These are phyloP conservation scores for Beris chalybata DNA, from an alignment of 2,888 invertebrate genomes.

Conservation along the genomic window DNA sequence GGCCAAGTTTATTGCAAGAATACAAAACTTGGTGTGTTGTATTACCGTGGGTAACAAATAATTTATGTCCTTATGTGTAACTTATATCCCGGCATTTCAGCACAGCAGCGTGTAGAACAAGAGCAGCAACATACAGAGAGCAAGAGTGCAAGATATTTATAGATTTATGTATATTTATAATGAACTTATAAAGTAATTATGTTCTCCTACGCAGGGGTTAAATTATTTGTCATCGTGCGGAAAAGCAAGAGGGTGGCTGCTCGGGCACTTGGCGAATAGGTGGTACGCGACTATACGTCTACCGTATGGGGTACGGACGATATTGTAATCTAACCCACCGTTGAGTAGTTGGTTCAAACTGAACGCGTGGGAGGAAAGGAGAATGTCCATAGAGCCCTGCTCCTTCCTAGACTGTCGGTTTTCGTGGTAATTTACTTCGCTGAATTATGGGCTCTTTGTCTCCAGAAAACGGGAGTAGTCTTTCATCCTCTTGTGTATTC, in stretches of 20 bases:
- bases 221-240: slow-evolving; percentile 37
- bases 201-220: slow-evolving; percentile 41
- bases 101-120: not conserved
- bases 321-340: slow-evolving; percentile 1
- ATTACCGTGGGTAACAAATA: slow-evolving; percentile 35
- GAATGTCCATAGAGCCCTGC: not conserved
- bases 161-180: slow-evolving; percentile 56
- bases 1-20: slow-evolving; percentile 37
- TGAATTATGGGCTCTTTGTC: slow-evolving; percentile 35
- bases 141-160: slow-evolving; percentile 41
- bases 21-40: slow-evolving; percentile 33
- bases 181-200: slow-evolving; percentile 58
- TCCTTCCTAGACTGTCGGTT: slow-evolving; percentile 30
- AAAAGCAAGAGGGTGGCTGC: slow-evolving; percentile 10
- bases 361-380: too few relatives aligned
- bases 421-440: slow-evolving; percentile 35
- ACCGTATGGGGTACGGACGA: not conserved
- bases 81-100: slow-evolving; percentile 11
- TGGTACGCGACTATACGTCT: slow-evolving; percentile 1
- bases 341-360: not conserved
- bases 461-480: slow-evolving; percentile 16
- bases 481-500: slow-evolving; percentile 19
- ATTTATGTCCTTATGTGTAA: slow-evolving; percentile 34
- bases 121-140: slow-evolving; percentile 23
- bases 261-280: not conserved